phyloP scores from a whole-genome alignment of 2,113 vertebrate genomes.

The Turnix velox region DNA sequence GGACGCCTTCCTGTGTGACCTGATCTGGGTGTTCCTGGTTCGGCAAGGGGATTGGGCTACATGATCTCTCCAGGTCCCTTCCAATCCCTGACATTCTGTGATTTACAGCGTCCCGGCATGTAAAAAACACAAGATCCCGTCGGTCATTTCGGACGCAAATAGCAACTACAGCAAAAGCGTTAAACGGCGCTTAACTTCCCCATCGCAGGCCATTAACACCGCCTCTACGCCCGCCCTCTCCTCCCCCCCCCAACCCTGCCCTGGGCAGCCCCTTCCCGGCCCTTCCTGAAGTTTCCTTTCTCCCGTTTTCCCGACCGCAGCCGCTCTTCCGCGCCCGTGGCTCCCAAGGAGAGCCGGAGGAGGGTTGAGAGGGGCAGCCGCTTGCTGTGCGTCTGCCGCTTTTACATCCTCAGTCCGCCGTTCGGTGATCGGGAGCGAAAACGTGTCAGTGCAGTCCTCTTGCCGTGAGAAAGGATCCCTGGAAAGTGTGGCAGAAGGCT shows the following conservation, averaged over 20 bases:
- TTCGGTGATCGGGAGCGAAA: too few species aligned
- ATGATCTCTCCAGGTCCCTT: too few species aligned
- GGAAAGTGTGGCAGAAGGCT: not conserved
- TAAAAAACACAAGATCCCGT: not conserved
- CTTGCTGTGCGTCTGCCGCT: fast-evolving
- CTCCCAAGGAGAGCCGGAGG: fast-evolving
- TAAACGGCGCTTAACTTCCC: fast-evolving
- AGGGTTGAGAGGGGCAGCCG: fast-evolving
- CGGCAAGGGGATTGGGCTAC: too few species aligned
- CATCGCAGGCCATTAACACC: fast-evolving
- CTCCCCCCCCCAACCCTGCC: too few species aligned
- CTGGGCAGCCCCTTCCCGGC: not conserved
- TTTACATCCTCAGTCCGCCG: fast-evolving
- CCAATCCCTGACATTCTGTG: too few species aligned
- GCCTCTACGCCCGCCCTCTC: fast-evolving
- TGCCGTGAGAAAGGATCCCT: not conserved
- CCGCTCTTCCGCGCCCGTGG: fast-evolving
- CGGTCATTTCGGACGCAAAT: not conserved
- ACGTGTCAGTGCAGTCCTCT: too few species aligned
- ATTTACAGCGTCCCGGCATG: fast-evolving
- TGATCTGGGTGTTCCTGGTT: too few species aligned
- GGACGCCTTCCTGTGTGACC: too few species aligned
- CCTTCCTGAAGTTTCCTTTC: not conserved
- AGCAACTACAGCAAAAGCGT: not conserved
- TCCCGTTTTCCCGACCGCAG: not conserved